phyloP scores from a whole-genome alignment of 2,113 vertebrate genomes.

The Lepus europaeus region DNA sequence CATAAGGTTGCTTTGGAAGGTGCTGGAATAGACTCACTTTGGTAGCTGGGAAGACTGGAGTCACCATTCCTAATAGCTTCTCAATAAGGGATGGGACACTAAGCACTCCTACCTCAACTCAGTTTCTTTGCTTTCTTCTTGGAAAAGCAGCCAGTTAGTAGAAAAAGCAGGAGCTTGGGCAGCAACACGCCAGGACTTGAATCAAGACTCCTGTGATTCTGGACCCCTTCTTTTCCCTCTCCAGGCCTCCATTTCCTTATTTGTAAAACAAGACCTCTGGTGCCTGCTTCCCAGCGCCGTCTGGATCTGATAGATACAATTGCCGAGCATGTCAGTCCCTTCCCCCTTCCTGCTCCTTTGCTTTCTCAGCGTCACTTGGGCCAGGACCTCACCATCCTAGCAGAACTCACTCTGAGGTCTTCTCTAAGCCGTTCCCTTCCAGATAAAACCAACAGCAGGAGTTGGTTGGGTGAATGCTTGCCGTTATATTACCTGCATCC shows the following conservation, averaged over 20 bases:
- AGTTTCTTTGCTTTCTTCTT: neutral
- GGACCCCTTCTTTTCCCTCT: neutral
- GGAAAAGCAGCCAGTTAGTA: neutral
- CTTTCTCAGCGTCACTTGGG: neutral
- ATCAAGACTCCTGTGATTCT: neutral
- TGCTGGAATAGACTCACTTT: neutral
- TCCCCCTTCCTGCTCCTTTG: neutral
- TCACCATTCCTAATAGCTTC: neutral
- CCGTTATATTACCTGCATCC: neutral
- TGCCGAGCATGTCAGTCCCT: neutral
- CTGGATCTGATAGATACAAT: neutral
- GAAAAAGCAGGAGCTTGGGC: neutral
- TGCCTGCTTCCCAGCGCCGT: neutral
- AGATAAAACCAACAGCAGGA: constrained; percentile 20
- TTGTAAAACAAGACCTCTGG: neutral
- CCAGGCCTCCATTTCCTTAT: neutral
- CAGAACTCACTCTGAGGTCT: neutral
- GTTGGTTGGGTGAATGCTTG: neutral
- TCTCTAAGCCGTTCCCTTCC: neutral
- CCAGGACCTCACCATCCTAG: neutral
- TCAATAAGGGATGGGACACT: neutral
- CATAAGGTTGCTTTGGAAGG: neutral
- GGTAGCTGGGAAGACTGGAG: neutral
- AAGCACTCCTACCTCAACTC: neutral
- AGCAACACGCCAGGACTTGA: neutral